Evolutionary conservation across 2,888 invertebrate genomes (phyloP).

Genomic region (Lasioglossum pauxillum): DNA sequence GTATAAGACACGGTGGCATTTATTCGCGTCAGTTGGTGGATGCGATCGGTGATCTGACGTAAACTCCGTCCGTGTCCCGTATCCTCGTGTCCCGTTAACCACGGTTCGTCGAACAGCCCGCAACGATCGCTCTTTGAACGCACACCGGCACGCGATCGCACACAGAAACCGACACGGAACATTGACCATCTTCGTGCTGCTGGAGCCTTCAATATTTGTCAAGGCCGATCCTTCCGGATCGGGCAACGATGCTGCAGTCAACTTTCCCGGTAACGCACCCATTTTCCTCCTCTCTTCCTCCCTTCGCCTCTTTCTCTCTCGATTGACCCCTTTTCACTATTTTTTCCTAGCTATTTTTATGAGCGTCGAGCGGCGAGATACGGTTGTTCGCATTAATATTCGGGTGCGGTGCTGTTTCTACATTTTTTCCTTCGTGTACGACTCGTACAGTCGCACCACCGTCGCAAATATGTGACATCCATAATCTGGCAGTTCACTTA

Average conservation of each 20-base stretch:
- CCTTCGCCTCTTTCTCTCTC: background rate
- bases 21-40: constrained; percentile 12
- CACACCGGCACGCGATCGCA: constrained; percentile 9
- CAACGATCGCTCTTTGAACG: constrained; percentile 48
- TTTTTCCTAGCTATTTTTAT: background rate
- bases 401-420: background rate
- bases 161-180: constrained; percentile 15
- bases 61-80: constrained; percentile 44
- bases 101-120: constrained; percentile 36
- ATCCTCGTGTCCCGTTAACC: constrained; percentile 47
- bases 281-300: background rate
- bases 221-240: constrained; percentile 18
- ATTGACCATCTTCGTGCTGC: constrained; percentile 12
- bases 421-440: background rate
- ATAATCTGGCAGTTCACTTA: too few species aligned
- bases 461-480: too few species aligned
- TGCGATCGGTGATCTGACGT: constrained; percentile 45
- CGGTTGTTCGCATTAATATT: background rate
- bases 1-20: background rate
- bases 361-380: background rate
- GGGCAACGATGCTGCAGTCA: background rate
- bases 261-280: background rate
- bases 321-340: background rate
- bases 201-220: constrained; percentile 40
- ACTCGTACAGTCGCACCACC: background rate